Evolutionary conservation across 1,140 invertebrate species (phyloP), one percentile per base, ranked within the genome.

Genomic region (Aphis craccivora): DNA sequence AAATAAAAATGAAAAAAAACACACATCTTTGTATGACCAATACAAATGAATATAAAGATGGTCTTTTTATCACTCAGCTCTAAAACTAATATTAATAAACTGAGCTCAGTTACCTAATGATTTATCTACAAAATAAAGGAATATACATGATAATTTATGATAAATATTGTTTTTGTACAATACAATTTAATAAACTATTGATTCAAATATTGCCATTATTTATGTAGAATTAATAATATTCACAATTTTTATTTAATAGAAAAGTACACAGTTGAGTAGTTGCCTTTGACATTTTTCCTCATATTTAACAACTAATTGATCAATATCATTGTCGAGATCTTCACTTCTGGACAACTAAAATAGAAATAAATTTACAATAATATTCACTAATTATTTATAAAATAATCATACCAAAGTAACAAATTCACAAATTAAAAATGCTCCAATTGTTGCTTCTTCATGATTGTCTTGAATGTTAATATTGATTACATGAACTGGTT

Each of bases 401-500:
- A 88, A n/a, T 88, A 93, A 94, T 94, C 95, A 95, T 96, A 98
- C 98, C 96, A 98, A 97, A 89, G 97, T 97, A 89, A 99, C 98
- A 95, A 99, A 96, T 96, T 99, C 98, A 95, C 98, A 98, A 94
- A 99, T 99, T 94, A 99, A 96, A 96, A 99, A 99, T n/a, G 99
- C 99, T 94, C 99, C 99, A 95, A 99, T 97, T n/a, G 99, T 99
- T 0, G 99, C 99, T 95, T 99, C 99, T 96, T 99, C 99, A 94
- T 99, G 99, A 95, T 99, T 99, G 96, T 99, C 99, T 95, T 99
- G 98, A 95, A 99, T 99, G 95, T 99, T 99, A 94, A 99, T 98
- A 95, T 99, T 99, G 48, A 99, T 98, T 25, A 99, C 97, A 96
- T 99, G 99, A 3, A 98, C 98, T 20, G 98, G 97, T 92, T 97